Evolutionary conservation across 2,113 vertebrate species (phyloP).

Genomic region (Ginglymostoma cirratum): DNA sequence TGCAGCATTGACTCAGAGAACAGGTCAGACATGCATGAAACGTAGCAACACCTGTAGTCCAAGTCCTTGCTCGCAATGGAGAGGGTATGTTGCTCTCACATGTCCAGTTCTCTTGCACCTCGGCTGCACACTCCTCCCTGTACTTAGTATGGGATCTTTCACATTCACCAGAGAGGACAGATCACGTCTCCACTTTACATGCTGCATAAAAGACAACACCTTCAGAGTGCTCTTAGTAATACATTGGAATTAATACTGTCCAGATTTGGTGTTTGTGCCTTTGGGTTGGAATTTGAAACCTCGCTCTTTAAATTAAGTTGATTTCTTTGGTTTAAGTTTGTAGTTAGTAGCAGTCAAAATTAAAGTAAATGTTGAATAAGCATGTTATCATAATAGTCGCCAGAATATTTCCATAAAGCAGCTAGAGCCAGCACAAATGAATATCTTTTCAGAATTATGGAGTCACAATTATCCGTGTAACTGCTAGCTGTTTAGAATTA

Average conservation of each 20-base stretch:
- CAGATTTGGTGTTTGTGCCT: neutral
- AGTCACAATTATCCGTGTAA: neutral
- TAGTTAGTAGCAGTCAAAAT: neutral
- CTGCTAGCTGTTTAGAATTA: neutral
- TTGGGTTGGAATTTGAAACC: neutral
- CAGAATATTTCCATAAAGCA: neutral
- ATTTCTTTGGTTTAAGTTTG: neutral
- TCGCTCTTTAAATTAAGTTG: neutral
- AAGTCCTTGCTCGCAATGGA: too few relatives aligned
- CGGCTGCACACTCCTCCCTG: too few relatives aligned
- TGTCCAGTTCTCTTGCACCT: too few relatives aligned
- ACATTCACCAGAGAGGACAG: neutral
- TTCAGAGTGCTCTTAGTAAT: neutral
- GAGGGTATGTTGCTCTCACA: too few relatives aligned
- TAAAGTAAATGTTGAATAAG: neutral
- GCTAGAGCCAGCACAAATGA: neutral
- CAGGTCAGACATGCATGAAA: too few relatives aligned
- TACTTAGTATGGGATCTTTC: neutral
- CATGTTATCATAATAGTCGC: neutral
- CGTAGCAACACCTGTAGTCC: too few relatives aligned
- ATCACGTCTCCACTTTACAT: neutral
- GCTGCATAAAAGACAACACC: neutral
- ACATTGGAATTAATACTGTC: neutral
- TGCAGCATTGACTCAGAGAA: too few relatives aligned
- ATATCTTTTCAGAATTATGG: neutral